phyloP scores from a whole-genome alignment of 2,797 vertebrate species.

The Brachyalestes nurse region DNA sequence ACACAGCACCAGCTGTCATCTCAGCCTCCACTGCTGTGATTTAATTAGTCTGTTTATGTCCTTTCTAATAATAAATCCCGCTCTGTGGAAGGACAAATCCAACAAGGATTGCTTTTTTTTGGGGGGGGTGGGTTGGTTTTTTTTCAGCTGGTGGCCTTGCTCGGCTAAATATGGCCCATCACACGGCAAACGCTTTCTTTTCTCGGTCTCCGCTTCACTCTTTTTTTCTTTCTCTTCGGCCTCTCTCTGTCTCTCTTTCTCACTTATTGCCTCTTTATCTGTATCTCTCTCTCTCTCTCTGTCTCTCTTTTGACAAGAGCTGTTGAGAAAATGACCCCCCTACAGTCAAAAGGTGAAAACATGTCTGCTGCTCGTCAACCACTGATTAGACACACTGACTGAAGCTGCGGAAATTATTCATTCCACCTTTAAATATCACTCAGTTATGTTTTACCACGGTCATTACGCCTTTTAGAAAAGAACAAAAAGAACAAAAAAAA shows the following conservation, averaged over 20 bases:
- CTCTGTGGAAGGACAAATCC: constrained; percentile 98
- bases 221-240: constrained; percentile 28
- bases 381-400: constrained; percentile 28
- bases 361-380: constrained; percentile 33
- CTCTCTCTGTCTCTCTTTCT: constrained; percentile 53
- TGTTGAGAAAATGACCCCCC: constrained; percentile 83
- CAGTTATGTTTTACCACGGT: constrained; percentile 22
- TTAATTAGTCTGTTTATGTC: constrained; percentile 99
- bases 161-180: constrained; percentile 89
- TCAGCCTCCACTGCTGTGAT: constrained; percentile 98
- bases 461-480: constrained; percentile 51
- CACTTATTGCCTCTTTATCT: constrained; percentile 7
- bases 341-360: constrained; percentile 60
- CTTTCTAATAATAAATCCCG: constrained; percentile 99
- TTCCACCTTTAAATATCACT: constrained; percentile 32
- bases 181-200: constrained; percentile 60
- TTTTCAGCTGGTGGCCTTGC: constrained; percentile 80
- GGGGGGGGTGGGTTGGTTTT: constrained; percentile 16
- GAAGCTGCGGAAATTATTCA: constrained; percentile 31
- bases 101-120: constrained; percentile 82
- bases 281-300: background rate
- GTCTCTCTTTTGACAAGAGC: constrained; percentile 78
- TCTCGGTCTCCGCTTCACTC: constrained; percentile 23
- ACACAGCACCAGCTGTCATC: constrained; percentile 99
- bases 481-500: background rate